Base-by-base conservation (phyloP, 2,797 vertebrate genomes). In the Pangasius krempfi region DNA sequence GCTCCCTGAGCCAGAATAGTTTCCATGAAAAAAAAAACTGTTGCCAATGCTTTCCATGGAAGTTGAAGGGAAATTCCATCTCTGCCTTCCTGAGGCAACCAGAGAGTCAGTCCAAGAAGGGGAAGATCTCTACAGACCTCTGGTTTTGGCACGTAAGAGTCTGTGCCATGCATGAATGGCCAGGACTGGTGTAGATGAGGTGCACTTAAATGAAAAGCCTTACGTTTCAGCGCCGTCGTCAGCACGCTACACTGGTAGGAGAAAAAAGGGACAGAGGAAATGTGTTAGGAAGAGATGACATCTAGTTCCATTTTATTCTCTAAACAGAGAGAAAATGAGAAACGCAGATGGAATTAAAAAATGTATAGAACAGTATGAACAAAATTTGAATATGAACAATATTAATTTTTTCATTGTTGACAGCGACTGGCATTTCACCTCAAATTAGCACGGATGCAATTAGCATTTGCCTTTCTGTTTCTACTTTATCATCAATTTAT, bases 181-280 rank as follows among this genome's bases (percentile, higher is more conserved):
- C 79, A 27, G 84, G 68, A 30, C 27, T 25, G 60, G 95, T 93
- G 94, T 94, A 96, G 94, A 94, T 96, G 94, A 96, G 95, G 95
- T 97, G 96, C 97, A 95, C 97, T 96, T 95, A 96, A 97, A 97
- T 97, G 97, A 96, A 94, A 96, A 96, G 94, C 96, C 97, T 96
- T 96, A 95, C 96, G 94, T 95, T 96, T 95, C 97, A 96, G 94
- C 95, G 58, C 44, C 95, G 94, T 97, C 96, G 96, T 96, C 97
- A 97, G 97, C 97, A 97, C 97, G 97, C 98, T 99, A 99, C 98
- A 99, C 99, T 99, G 97, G 97, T 95, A 97, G 97, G 96, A 95
- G 95, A 95, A 97, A 91, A 97, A 94, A 97, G 93, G 97, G 94
- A 83, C 10, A 83, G 8, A 66, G 40, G 4, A 84, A 84, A 52